Conservation (phyloP, 2,888 invertebrate genomes). For the Caradrina kadenii region DNA sequence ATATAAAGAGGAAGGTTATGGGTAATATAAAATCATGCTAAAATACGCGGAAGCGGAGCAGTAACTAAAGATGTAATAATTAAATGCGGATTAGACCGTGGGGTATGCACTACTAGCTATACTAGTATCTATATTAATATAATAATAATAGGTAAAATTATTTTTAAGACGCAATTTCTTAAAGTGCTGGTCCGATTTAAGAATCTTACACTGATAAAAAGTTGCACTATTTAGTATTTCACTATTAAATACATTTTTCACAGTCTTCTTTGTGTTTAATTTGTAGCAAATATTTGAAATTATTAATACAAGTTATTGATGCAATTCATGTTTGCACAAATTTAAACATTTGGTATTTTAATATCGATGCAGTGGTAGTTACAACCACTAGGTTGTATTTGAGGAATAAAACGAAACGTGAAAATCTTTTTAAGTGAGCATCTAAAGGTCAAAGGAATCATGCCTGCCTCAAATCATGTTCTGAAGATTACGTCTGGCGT, state of each 20-base stretch:
- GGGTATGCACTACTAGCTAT: too few species aligned
- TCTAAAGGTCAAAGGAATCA: conserved; percentile 23
- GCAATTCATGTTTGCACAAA: background rate
- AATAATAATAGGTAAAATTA: too few species aligned
- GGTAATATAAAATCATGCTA: too few species aligned
- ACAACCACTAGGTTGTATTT: background rate
- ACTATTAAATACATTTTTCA: background rate
- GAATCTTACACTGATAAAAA: too few species aligned
- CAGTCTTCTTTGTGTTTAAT: background rate
- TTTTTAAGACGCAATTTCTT: too few species aligned
- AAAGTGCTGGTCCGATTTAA: too few species aligned
- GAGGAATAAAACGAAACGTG: background rate
- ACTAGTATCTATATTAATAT: too few species aligned
- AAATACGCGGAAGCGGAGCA: too few species aligned
- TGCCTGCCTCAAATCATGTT: conserved; percentile 3
- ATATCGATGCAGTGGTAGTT: background rate
- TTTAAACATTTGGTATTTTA: background rate
- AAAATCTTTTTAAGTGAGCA: conserved; percentile 20
- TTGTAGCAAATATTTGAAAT: conserved; percentile 9
- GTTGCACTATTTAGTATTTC: background rate
- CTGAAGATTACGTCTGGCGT: conserved; percentile 10
- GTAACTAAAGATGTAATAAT: too few species aligned
- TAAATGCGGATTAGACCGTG: too few species aligned
- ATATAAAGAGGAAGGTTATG: too few species aligned
- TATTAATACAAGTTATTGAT: background rate